Evolutionary conservation across 2,797 vertebrate genomes (phyloP).

Genomic region (Hybognathus amarus): DNA sequence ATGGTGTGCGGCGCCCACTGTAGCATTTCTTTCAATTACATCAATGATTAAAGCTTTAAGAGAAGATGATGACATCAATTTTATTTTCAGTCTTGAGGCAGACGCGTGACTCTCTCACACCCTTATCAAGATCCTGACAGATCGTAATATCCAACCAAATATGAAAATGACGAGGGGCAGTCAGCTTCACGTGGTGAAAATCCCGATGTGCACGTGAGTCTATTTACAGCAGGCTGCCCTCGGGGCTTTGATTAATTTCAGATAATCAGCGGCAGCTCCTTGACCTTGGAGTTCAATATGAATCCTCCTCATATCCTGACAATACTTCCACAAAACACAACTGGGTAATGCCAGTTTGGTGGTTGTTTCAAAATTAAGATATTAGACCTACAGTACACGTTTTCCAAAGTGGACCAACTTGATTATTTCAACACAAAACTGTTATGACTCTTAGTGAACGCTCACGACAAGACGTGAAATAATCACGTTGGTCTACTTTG

Average conservation of each 20-base stretch:
- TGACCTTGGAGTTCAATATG: constrained; percentile 46
- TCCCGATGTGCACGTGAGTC: constrained; percentile 25
- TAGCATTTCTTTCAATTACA: constrained; percentile 37
- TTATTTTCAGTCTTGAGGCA: constrained; percentile 21
- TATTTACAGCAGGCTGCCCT: constrained; percentile 52
- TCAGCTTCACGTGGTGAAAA: neutral
- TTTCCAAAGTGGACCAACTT: no score
- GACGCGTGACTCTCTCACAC: constrained; percentile 1
- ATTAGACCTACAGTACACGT: no score
- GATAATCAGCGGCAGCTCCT: constrained; percentile 49
- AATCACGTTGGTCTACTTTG: no score
- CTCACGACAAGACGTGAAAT: no score
- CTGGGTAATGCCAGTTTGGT: constrained; percentile 1
- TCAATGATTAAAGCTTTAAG: constrained; percentile 39
- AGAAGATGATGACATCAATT: constrained; percentile 40
- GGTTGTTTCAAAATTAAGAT: neutral
- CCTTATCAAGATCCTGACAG: constrained; percentile 19
- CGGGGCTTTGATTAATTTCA: constrained; percentile 56
- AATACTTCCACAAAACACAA: constrained; percentile 16
- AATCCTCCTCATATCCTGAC: constrained; percentile 16
- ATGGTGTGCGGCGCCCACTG: constrained; percentile 11
- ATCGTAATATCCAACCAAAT: constrained; percentile 39
- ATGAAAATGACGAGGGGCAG: constrained; percentile 27
- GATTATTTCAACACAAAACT: no score
- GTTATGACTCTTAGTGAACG: no score